Percentiles rank a stretch among this genome's conserved stretches.
These are phyloP conservation scores for Pomacea canaliculata DNA, from an alignment of 2,888 invertebrate genomes.

Conservation along the genomic window DNA sequence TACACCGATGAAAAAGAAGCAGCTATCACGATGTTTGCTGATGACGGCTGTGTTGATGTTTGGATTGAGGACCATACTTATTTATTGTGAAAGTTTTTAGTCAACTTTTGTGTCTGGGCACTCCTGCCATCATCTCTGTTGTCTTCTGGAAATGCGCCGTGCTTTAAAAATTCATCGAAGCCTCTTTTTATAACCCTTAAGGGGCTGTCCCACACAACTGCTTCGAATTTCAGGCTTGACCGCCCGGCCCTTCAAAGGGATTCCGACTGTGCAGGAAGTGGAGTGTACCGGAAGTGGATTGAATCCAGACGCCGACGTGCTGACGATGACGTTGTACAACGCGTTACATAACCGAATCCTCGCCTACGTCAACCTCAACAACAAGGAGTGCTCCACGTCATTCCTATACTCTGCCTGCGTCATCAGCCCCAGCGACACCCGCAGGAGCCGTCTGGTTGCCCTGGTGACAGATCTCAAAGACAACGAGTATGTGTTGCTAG, in stretches of 20 bases:
- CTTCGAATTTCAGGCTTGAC: constrained; percentile 13
- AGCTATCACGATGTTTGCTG: too few relatives aligned
- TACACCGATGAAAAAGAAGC: too few relatives aligned
- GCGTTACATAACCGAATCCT: background rate
- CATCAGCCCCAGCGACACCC: constrained; percentile 9
- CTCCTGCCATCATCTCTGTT: too few relatives aligned
- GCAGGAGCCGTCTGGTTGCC: constrained; percentile 6
- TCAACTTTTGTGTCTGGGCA: too few relatives aligned
- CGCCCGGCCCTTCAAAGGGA: constrained; percentile 3
- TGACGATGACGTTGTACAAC: constrained; percentile 13
- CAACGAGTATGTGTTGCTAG: background rate
- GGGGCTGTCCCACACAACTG: too few relatives aligned
- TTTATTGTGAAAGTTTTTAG: too few relatives aligned
- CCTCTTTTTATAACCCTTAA: too few relatives aligned
- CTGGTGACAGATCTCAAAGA: constrained; percentile 16
- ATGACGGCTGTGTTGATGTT: too few relatives aligned
- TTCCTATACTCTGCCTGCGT: constrained; percentile 13
- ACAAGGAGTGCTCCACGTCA: constrained; percentile 1
- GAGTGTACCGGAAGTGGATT: constrained; percentile 12
- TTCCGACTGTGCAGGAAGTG: constrained; percentile 10
- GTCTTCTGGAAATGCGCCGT: too few relatives aligned
- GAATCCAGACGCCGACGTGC: constrained; percentile 11
- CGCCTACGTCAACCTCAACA: constrained; percentile 18
- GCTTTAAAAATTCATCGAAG: too few relatives aligned
- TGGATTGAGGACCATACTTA: too few relatives aligned